These are phyloP conservation scores for Metaphire vulgaris DNA, from an alignment of 1,140 invertebrate species.

Conservation along the genomic window DNA sequence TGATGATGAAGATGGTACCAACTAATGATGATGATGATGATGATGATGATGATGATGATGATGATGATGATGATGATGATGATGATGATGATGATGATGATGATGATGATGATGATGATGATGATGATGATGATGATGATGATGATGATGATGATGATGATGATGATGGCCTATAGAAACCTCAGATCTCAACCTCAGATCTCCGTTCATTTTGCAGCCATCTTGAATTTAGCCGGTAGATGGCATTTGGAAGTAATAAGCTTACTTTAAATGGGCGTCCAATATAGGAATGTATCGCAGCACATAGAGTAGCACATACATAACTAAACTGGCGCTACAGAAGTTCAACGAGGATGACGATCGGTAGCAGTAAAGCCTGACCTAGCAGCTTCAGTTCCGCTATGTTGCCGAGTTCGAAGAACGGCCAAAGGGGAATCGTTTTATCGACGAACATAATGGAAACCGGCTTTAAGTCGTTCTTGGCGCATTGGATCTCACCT, in stretches of 20 bases:
- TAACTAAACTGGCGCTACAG: too few relatives aligned
- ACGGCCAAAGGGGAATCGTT: not conserved
- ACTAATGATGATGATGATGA: constrained; percentile 1
- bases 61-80: constrained; percentile 10
- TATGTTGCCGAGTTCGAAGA: not conserved
- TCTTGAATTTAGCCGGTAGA: too few relatives aligned
- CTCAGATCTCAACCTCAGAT: too few relatives aligned
- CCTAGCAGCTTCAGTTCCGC: not conserved
- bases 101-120: constrained; percentile 13
- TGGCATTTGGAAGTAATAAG: too few relatives aligned
- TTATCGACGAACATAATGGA: not conserved
- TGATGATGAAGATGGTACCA: not conserved
- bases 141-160: not conserved
- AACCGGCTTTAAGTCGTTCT: not conserved
- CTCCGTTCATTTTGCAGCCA: too few relatives aligned
- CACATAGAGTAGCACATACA: too few relatives aligned
- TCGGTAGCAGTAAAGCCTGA: too few relatives aligned
- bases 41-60: constrained; percentile 12
- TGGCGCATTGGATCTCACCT: not conserved
- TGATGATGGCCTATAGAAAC: too few relatives aligned
- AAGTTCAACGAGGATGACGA: too few relatives aligned
- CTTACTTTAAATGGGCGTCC: too few relatives aligned
- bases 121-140: constrained; percentile 15
- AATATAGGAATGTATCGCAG: too few relatives aligned
- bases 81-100: constrained; percentile 11